Evolutionary conservation across 2,888 invertebrate species (phyloP), one percentile per base, ranked within the genome.

Genomic region (Lasius platythorax): DNA sequence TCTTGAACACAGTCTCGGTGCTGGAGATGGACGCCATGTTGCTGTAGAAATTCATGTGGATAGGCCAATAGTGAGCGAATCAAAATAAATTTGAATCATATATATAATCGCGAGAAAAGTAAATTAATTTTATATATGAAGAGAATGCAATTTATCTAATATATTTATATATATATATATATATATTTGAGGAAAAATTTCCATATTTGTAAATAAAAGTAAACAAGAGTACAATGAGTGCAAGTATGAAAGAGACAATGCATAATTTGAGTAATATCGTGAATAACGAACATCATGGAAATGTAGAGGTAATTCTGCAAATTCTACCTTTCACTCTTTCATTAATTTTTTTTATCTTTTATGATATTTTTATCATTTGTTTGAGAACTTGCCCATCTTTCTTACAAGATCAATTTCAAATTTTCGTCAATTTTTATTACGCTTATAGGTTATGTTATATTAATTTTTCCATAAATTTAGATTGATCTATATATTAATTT

Each of bases 281-380:
- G 15, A 91, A 90, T 46, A 89, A 91, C 40, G 92, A 92, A 43
- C 89, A 87, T 23, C 91, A 91, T 61, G 93, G 91, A 56, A 93
- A 93, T 83, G 93, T 92, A 67, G 91, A 93, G 92, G 93, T 93
- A 91, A 82, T 75, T 83, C 50, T 66, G 18, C 6, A 67, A 63
- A 2, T 8, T 37, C n/a, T 50, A 4, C 23, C 18, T 50, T 28
- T 12, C 1, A 5, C 8, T 18, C 18, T 46, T 58, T 40, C 11
- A 23, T 33, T 33, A 9, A 33, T 68, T 1, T 61, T 33, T 28
- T 2, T 28, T 28, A 43, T 18, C 33, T 43, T 46, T 70, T 11
- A 6, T 11, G 3, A 11, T 11, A n/a, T 1, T 0, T 3, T 28
- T 40, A 9, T 43, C 9, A 46, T 33, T n/a, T 18, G 6, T 18